A percentile compares a stretch with the other conserved stretches of the same genome.
These are phyloP conservation scores for Coregonus suidteri DNA, from an alignment of 2,797 vertebrate genomes.

Conservation along the genomic window DNA sequence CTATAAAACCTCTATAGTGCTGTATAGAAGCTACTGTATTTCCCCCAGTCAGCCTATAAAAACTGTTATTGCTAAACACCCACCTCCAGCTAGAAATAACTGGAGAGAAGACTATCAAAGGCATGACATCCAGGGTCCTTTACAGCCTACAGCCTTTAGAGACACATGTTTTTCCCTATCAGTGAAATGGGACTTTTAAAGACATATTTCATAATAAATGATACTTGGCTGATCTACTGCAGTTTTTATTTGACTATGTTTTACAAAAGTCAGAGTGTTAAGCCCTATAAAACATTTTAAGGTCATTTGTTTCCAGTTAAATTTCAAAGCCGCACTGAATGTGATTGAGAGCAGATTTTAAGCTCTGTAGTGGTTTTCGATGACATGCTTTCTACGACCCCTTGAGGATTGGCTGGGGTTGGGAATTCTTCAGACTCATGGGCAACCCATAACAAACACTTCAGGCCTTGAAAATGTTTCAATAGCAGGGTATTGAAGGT, in stretches of 20 bases:
- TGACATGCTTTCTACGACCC: slow-evolving; percentile 69
- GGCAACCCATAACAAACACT: slow-evolving; percentile 66
- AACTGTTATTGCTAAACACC: slow-evolving; percentile 66
- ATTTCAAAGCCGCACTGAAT: slow-evolving; percentile 66
- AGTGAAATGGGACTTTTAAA: slow-evolving; percentile 4
- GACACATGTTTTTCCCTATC: background rate
- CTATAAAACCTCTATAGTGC: slow-evolving; percentile 38
- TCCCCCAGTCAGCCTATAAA: slow-evolving; percentile 61
- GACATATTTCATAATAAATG: slow-evolving; percentile 8
- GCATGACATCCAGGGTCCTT: slow-evolving; percentile 39
- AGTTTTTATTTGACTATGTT: slow-evolving; percentile 25
- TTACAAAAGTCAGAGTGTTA: slow-evolving; percentile 41
- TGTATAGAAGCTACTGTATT: background rate
- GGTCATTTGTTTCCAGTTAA: slow-evolving; percentile 74
- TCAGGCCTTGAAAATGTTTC: slow-evolving; percentile 45
- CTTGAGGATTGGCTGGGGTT: slow-evolving; percentile 50
- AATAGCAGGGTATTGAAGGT: slow-evolving; percentile 34
- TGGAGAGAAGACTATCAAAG: slow-evolving; percentile 49
- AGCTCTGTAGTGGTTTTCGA: slow-evolving; percentile 70
- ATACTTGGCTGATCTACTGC: slow-evolving; percentile 14
- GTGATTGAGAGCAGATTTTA: slow-evolving; percentile 71
- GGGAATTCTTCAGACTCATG: slow-evolving; percentile 60
- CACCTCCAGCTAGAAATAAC: slow-evolving; percentile 67
- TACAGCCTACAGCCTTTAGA: slow-evolving; percentile 45
- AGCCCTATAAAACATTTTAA: slow-evolving; percentile 31